Percentiles rank a stretch among this genome's conserved stretches.
These are phyloP conservation scores for Corythoichthys haematopterus DNA, from an alignment of 2,113 vertebrate species.

Conservation along the genomic window DNA sequence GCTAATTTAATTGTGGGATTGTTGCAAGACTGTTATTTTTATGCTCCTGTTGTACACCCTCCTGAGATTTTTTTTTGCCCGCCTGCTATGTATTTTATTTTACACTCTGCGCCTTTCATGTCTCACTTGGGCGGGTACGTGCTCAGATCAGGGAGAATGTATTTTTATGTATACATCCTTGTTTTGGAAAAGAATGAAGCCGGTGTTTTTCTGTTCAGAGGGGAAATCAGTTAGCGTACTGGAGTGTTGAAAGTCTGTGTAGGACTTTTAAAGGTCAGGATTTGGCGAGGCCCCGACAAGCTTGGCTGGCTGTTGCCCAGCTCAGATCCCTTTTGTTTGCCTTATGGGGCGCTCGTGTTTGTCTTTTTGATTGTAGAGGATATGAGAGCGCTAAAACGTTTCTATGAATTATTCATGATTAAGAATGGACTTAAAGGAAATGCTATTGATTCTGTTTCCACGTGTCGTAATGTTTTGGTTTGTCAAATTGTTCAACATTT, in stretches of 20 bases:
- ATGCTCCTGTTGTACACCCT: slow-evolving; percentile 52
- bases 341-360: background rate
- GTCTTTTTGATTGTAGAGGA: slow-evolving; percentile 2
- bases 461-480: background rate
- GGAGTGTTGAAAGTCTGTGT: slow-evolving; percentile 15
- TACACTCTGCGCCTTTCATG: slow-evolving; percentile 37
- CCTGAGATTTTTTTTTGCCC: slow-evolving; percentile 33
- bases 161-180: slow-evolving; percentile 17
- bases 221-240: slow-evolving; percentile 40
- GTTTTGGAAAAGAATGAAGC: slow-evolving; percentile 24
- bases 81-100: slow-evolving; percentile 47
- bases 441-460: background rate
- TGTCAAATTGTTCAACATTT: background rate
- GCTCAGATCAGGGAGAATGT: slow-evolving; percentile 28
- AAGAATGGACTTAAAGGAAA: background rate
- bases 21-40: slow-evolving; percentile 65
- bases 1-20: slow-evolving; percentile 76
- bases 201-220: slow-evolving; percentile 27
- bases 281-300: slow-evolving; percentile 13
- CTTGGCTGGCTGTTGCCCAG: slow-evolving; percentile 4
- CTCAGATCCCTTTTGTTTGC: slow-evolving; percentile 2
- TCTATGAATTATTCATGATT: background rate
- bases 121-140: slow-evolving; percentile 49
- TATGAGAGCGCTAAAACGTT: background rate
- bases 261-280: slow-evolving; percentile 32